A percentile compares a stretch with the other conserved stretches of the same genome.
phyloP scores from a whole-genome alignment of 2,797 vertebrate species.

The Rhadinocentrus ornatus region DNA sequence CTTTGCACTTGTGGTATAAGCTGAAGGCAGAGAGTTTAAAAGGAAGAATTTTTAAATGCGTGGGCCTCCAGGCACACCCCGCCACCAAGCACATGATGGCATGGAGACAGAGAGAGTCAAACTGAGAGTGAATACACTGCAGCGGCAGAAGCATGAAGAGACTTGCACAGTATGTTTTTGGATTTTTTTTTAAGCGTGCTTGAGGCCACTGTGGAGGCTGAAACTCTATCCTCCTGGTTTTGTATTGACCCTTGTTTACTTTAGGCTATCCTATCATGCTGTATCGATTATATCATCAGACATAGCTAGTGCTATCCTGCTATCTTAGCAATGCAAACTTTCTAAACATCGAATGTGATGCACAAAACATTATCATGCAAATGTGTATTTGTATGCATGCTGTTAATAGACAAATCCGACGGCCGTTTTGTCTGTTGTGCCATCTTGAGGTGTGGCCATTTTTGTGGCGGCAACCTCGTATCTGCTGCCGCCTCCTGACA shows the following conservation, averaged over 20 bases:
- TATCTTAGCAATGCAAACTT: not conserved
- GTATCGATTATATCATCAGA: not conserved
- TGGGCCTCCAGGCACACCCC: conserved; percentile 56
- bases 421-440: no score
- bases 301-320: not conserved
- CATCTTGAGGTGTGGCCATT: no score
- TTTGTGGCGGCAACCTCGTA: no score
- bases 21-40: conserved; percentile 54
- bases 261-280: conserved; percentile 2
- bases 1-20: conserved; percentile 42
- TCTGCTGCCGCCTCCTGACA: no score
- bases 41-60: conserved; percentile 46
- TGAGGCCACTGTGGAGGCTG: conserved; percentile 15
- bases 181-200: conserved; percentile 24
- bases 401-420: not conserved
- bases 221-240: conserved; percentile 27
- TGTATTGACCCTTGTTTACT: conserved; percentile 25
- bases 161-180: conserved; percentile 22
- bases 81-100: conserved; percentile 48
- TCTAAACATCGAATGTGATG: not conserved
- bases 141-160: conserved; percentile 31
- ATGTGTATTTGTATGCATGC: not conserved
- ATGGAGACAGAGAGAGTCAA: conserved; percentile 33
- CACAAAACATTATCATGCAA: not conserved
- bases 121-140: conserved; percentile 31